Percentiles rank a stretch among this genome's conserved stretches.
Conservation (phyloP, 1,140 invertebrate genomes). For the Plodia interpunctella region DNA sequence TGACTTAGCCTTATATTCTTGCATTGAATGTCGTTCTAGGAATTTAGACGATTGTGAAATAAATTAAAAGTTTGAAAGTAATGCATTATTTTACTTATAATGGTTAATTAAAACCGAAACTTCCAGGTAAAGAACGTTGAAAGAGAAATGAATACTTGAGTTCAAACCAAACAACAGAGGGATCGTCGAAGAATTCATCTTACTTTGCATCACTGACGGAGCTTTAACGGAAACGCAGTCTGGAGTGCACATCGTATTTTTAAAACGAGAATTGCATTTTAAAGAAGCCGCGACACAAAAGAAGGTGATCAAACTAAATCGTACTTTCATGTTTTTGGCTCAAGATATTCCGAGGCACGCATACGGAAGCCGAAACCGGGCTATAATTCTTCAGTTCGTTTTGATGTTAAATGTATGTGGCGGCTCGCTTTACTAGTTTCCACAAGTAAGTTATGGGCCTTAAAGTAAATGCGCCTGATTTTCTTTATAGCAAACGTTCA, state of each 20-base stretch:
- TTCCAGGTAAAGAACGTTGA: neutral
- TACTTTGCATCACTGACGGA: constrained; percentile 31
- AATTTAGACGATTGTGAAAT: no score
- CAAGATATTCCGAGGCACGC: constrained; percentile 26
- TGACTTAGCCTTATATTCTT: no score
- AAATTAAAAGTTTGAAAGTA: no score
- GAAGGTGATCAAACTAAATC: constrained; percentile 27
- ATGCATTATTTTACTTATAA: no score
- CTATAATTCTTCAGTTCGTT: constrained; percentile 35
- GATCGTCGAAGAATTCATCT: constrained; percentile 15
- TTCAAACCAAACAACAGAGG: constrained; percentile 2
- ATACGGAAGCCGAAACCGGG: constrained; percentile 38
- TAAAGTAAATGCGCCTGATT: neutral
- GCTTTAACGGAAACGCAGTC: constrained; percentile 32
- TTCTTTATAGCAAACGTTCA: neutral
- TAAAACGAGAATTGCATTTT: constrained; percentile 33
- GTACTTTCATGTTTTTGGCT: constrained; percentile 43
- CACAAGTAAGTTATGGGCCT: neutral
- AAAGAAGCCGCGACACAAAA: constrained; percentile 29
- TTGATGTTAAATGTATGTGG: constrained; percentile 23
- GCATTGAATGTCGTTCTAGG: no score
- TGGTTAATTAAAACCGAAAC: neutral
- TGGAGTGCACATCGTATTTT: constrained; percentile 32
- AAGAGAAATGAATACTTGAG: neutral
- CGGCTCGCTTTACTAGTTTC: constrained; percentile 16